phyloP scores from a whole-genome alignment of 2,113 vertebrate species.

The Ornithorhynchus anatinus region DNA sequence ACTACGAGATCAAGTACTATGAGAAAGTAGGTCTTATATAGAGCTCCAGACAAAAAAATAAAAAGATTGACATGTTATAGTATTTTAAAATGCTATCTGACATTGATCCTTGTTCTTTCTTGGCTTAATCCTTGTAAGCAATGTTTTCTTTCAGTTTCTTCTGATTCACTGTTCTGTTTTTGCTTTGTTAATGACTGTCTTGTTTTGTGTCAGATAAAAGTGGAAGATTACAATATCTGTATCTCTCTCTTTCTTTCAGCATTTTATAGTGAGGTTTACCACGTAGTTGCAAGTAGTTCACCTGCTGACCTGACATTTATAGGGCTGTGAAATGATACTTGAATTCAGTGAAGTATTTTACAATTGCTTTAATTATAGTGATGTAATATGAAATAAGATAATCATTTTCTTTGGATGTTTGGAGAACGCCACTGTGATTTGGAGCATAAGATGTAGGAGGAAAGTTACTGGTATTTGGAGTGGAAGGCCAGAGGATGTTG shows the following conservation, averaged over 20 bases:
- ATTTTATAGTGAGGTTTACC: not conserved
- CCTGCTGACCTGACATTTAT: not conserved
- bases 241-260: not conserved
- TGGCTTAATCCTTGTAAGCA: not conserved
- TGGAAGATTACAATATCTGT: not conserved
- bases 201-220: constrained; percentile 14
- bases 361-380: not conserved
- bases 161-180: constrained; percentile 6
- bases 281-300: not conserved
- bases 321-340: not conserved
- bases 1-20: constrained; percentile 98
- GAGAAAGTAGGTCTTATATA: constrained; percentile 87
- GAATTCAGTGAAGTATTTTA: constrained; percentile 4
- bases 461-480: not conserved
- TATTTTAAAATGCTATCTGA: not conserved
- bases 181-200: constrained; percentile 30
- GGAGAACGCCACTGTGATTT: not conserved
- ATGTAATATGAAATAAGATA: not conserved
- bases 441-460: not conserved
- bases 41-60: constrained; percentile 55
- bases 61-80: constrained; percentile 3
- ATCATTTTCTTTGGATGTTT: not conserved
- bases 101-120: constrained; percentile 14
- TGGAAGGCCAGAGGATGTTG: too few relatives aligned
- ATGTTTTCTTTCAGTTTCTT: constrained; percentile 3